phyloP scores from a whole-genome alignment of 1,140 invertebrate genomes.

The Cephus cinctus region DNA sequence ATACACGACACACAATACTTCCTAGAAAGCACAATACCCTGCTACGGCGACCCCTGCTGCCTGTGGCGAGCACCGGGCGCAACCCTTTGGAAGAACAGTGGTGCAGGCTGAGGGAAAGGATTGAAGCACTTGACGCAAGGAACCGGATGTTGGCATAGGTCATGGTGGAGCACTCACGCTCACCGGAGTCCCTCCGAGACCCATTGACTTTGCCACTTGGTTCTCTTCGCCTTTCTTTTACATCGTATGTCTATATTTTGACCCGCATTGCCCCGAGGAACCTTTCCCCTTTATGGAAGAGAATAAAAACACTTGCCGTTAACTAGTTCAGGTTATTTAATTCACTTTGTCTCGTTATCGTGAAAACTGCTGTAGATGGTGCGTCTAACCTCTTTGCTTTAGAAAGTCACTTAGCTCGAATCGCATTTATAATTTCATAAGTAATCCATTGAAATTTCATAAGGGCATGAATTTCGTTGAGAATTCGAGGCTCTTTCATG shows the following conservation, averaged over 20 bases:
- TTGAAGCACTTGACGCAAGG: conserved; percentile 26
- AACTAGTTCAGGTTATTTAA: conserved; percentile 16
- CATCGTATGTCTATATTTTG: not conserved
- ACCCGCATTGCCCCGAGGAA: no score
- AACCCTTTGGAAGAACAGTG: conserved; percentile 12
- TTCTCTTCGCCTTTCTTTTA: conserved; percentile 6
- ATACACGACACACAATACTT: no score
- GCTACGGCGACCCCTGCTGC: conserved; percentile 16
- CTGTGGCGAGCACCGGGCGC: conserved; percentile 3
- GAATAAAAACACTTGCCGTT: conserved; percentile 18
- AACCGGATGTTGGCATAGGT: conserved; percentile 33
- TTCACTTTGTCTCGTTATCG: no score
- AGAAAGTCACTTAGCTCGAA: no score
- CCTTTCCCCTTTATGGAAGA: no score
- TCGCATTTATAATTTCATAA: no score
- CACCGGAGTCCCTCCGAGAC: conserved; percentile 24
- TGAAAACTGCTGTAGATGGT: no score
- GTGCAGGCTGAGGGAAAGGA: conserved; percentile 21
- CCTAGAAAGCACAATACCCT: conserved; percentile 3
- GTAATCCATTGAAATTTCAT: no score
- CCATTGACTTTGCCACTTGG: conserved; percentile 24
- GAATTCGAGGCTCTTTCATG: no score
- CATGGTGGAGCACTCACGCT: conserved; percentile 23
- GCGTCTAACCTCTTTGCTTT: no score
- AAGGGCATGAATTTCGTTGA: no score